These are phyloP conservation scores for Podarcis lilfordi DNA, from an alignment of 2,797 vertebrate genomes.

Conservation along the genomic window DNA sequence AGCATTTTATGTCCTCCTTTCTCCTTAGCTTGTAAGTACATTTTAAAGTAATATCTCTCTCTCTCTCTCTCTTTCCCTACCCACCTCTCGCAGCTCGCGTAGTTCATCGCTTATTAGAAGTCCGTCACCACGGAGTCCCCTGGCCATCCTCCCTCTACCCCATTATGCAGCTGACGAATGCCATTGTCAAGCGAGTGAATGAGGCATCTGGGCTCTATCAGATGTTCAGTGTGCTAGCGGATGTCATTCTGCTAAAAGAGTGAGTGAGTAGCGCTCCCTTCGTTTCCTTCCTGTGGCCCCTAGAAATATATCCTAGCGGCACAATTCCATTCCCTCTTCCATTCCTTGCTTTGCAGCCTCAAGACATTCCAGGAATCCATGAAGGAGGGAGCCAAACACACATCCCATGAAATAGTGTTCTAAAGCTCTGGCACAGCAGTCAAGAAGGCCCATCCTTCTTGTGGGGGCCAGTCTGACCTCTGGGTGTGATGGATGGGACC, in stretches of 20 bases:
- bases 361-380: background rate
- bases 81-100: slow-evolving; percentile 79
- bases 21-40: background rate
- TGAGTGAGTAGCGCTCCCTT: slow-evolving; percentile 75
- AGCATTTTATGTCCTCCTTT: too few species aligned
- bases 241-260: slow-evolving; percentile 89
- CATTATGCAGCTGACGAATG: slow-evolving; percentile 85
- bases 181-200: slow-evolving; percentile 88
- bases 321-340: background rate
- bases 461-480: background rate
- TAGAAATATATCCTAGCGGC: background rate
- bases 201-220: slow-evolving; percentile 97
- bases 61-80: slow-evolving; percentile 22
- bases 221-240: slow-evolving; percentile 93
- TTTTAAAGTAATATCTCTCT: slow-evolving; percentile 33
- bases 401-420: background rate
- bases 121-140: slow-evolving; percentile 83
- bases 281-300: background rate
- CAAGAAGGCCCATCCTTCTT: background rate
- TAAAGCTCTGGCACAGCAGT: background rate
- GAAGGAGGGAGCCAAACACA: background rate
- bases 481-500: background rate
- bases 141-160: slow-evolving; percentile 85
- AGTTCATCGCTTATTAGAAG: slow-evolving; percentile 90
- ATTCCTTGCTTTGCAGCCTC: background rate